phyloP scores from a whole-genome alignment of 2,113 vertebrate species.

The Malurus alboscapulatus region DNA sequence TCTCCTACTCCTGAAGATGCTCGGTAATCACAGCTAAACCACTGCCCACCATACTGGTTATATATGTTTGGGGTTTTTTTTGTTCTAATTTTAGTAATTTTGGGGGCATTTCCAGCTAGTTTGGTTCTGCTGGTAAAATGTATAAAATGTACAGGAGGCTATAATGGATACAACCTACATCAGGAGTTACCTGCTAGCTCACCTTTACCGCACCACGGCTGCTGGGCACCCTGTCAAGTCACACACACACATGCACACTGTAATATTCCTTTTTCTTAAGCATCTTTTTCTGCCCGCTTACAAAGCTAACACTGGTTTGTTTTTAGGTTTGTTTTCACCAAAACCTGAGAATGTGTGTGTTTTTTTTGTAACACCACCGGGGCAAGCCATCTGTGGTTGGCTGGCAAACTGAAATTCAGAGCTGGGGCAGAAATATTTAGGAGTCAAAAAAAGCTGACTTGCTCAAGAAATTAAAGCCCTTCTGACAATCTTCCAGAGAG shows the following conservation, averaged over 20 bases:
- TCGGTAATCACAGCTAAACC: neutral
- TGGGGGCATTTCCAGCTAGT: neutral
- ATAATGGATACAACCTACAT: neutral
- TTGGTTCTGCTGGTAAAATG: neutral
- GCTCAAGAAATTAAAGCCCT: constrained; percentile 71
- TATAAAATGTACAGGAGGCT: neutral
- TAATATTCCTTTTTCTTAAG: neutral
- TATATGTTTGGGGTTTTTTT: rapidly evolving
- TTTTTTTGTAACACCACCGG: neutral
- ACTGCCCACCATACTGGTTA: neutral
- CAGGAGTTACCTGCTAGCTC: neutral
- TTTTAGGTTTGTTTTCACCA: constrained; percentile 48
- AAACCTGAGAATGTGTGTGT: constrained; percentile 28
- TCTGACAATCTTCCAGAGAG: constrained; percentile 68
- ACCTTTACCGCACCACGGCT: neutral
- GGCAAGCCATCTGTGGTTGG: constrained; percentile 34
- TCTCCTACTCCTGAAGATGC: neutral
- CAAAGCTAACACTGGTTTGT: constrained; percentile 40
- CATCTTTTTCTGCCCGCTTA: neutral
- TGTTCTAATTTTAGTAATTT: neutral
- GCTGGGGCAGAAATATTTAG: constrained; percentile 46
- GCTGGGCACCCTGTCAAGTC: neutral
- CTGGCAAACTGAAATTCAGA: constrained; percentile 47
- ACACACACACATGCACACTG: neutral
- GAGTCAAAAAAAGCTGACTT: constrained; percentile 69